phyloP scores from a whole-genome alignment of 2,888 invertebrate genomes.

The Teleogryllus oceanicus region DNA sequence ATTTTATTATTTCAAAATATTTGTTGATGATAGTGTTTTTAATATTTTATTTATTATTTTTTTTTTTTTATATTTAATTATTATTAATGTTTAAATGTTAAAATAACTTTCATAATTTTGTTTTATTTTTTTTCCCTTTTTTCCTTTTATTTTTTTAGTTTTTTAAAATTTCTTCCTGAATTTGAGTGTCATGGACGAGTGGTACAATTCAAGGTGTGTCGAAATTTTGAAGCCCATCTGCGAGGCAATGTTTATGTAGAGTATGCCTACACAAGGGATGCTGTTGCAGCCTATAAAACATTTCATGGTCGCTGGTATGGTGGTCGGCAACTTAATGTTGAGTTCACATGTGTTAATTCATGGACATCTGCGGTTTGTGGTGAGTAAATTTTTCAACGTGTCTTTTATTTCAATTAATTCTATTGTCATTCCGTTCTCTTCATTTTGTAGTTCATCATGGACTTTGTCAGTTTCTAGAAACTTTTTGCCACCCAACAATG shows the following conservation, averaged over 20 bases:
- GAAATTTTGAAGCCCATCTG: conserved; percentile 80
- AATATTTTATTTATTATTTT: neutral
- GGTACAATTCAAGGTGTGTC: conserved; percentile 54
- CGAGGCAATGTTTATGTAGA: conserved; percentile 89
- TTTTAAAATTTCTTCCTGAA: conserved; percentile 80
- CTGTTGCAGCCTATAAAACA: conserved; percentile 68
- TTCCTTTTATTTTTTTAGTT: too few species aligned
- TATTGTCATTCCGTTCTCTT: too few species aligned
- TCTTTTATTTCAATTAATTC: too few species aligned
- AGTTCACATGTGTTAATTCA: conserved; percentile 70
- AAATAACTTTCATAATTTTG: too few species aligned
- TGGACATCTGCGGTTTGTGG: conserved; percentile 92
- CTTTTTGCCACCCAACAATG: too few species aligned
- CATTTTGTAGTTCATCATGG: too few species aligned
- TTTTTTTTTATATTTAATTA: too few species aligned
- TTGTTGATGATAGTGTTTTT: neutral
- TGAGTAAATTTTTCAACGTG: conserved; percentile 44
- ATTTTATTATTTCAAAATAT: too few species aligned
- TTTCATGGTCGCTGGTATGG: conserved; percentile 87
- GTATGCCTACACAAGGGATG: conserved; percentile 61
- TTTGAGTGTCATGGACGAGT: conserved; percentile 57
- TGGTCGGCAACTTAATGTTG: conserved; percentile 74
- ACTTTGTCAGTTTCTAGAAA: too few species aligned
- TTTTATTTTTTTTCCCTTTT: conserved; percentile 57
- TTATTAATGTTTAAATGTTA: too few species aligned